A percentile compares a stretch with the other conserved stretches of the same genome.
phyloP scores from a whole-genome alignment of 2,888 invertebrate genomes.

The Tubiluchus corallicola region DNA sequence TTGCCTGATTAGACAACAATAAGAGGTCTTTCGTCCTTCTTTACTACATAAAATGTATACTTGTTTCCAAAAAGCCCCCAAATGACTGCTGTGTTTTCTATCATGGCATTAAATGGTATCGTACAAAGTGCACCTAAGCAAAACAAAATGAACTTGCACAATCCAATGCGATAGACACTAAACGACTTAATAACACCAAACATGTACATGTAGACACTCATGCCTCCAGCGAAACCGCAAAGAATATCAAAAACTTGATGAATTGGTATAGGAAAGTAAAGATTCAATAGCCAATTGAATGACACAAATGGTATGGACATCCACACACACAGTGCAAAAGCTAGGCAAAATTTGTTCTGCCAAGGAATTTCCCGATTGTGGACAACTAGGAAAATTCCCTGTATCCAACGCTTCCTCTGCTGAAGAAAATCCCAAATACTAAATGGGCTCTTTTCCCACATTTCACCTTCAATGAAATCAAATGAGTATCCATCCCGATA shows the following conservation, averaged over 20 bases:
- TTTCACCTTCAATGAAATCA: constrained; percentile 90
- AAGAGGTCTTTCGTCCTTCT: constrained; percentile 53
- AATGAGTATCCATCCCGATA: constrained; percentile 74
- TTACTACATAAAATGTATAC: constrained; percentile 89
- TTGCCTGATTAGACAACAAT: no score
- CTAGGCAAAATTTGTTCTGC: constrained; percentile 56
- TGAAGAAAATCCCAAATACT: constrained; percentile 84
- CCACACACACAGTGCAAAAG: constrained; percentile 85
- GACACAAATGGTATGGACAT: constrained; percentile 80
- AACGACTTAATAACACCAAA: constrained; percentile 95
- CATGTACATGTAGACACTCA: constrained; percentile 91
- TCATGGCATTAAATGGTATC: constrained; percentile 78
- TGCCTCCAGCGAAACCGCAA: constrained; percentile 76
- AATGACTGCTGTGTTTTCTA: constrained; percentile 82
- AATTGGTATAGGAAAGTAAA: constrained; percentile 57
- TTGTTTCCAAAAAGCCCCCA: constrained; percentile 87
- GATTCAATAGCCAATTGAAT: constrained; percentile 66
- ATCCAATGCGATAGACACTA: constrained; percentile 47
- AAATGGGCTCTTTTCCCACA: constrained; percentile 97
- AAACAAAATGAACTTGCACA: constrained; percentile 54
- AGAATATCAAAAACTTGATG: constrained; percentile 54
- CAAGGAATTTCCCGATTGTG: constrained; percentile 57
- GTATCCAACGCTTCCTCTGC: constrained; percentile 84
- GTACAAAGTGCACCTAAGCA: constrained; percentile 68
- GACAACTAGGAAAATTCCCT: constrained; percentile 33